phyloP scores from a whole-genome alignment of 1,140 invertebrate species.

The Achatina immaculata region DNA sequence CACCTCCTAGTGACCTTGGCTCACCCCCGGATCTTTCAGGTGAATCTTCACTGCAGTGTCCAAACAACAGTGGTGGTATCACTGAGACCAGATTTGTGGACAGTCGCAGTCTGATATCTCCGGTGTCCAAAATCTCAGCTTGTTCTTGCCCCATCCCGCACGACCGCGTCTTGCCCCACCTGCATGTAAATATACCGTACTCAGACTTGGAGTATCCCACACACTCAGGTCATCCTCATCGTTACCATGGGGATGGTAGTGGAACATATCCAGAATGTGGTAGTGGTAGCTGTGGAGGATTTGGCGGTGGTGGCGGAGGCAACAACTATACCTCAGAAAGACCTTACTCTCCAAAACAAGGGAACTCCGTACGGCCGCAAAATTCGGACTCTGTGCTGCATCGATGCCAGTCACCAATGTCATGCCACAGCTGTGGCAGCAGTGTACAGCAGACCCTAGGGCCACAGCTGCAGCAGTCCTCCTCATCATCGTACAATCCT shows the following conservation, averaged over 20 bases:
- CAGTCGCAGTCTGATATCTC: conserved; percentile 57
- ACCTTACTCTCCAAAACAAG: conserved; percentile 56
- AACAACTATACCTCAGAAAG: conserved; percentile 36
- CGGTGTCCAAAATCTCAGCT: conserved; percentile 64
- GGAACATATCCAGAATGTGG: conserved; percentile 9
- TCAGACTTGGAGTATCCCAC: conserved; percentile 60
- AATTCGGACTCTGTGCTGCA: conserved; percentile 1
- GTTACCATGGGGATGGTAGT: conserved; percentile 8
- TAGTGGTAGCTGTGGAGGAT: conserved; percentile 25
- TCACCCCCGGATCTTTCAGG: neutral
- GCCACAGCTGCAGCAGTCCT: neutral
- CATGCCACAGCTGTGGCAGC: conserved; percentile 34
- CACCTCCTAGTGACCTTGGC: conserved; percentile 75
- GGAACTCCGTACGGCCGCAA: conserved; percentile 51
- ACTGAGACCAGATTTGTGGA: conserved; percentile 46
- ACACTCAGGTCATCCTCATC: conserved; percentile 38
- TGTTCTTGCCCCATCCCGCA: conserved; percentile 66
- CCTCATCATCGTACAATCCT: neutral
- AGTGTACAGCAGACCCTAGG: neutral
- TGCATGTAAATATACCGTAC: conserved; percentile 55
- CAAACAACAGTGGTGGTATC: conserved; percentile 31
- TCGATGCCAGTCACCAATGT: conserved; percentile 14
- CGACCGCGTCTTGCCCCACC: conserved; percentile 43
- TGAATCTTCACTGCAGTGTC: conserved; percentile 30
- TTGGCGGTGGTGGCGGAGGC: conserved; percentile 3